Percentiles rank a stretch among this genome's conserved stretches.
Conservation (phyloP, 2,888 invertebrate genomes). For the Biston stratarius region DNA sequence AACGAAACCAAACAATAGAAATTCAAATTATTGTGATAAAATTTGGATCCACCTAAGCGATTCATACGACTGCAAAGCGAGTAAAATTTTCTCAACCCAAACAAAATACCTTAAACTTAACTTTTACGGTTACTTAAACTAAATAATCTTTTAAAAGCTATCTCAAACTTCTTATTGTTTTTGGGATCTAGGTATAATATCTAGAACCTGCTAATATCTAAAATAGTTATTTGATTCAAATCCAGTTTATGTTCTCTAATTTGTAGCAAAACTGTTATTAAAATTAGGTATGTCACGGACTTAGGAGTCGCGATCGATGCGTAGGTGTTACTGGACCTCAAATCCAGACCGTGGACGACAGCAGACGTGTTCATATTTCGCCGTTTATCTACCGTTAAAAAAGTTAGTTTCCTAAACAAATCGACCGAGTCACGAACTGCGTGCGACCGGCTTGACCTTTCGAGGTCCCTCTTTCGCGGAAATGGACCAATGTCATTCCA, state of each 20-base stretch:
- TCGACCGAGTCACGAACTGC: slow-evolving; percentile 59
- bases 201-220: too few species aligned
- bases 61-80: not conserved
- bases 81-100: not conserved
- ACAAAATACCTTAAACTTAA: too few species aligned
- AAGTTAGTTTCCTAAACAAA: slow-evolving; percentile 56
- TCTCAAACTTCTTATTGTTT: too few species aligned
- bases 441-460: slow-evolving; percentile 63
- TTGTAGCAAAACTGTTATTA: too few species aligned
- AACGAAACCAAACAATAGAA: slow-evolving; percentile 51
- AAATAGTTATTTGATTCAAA: too few species aligned
- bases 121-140: too few species aligned
- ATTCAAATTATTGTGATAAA: slow-evolving; percentile 54
- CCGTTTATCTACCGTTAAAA: slow-evolving; percentile 53
- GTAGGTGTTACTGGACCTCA: slow-evolving; percentile 4
- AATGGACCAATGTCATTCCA: slow-evolving; percentile 48
- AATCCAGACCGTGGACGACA: slow-evolving; percentile 47
- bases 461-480: slow-evolving; percentile 44
- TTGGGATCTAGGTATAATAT: too few species aligned
- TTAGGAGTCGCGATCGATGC: not conserved
- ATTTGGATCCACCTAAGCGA: slow-evolving; percentile 40
- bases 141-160: not conserved
- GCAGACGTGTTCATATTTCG: slow-evolving; percentile 60
- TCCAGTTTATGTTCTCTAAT: too few species aligned
- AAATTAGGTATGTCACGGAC: too few species aligned